phyloP scores from a whole-genome alignment of 2,797 vertebrate species.

The Margarornis squamiger region DNA sequence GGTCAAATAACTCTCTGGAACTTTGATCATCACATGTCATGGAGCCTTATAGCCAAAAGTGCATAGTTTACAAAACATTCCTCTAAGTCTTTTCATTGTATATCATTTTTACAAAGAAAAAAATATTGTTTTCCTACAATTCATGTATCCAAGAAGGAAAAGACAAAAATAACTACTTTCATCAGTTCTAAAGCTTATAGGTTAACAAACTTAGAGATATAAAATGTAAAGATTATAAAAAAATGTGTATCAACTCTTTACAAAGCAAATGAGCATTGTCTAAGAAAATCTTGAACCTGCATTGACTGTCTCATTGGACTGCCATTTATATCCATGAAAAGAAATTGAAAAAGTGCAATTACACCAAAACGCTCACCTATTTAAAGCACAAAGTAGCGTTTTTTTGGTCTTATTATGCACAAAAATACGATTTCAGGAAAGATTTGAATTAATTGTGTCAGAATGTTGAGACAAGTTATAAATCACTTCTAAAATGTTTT shows the following conservation, averaged over 20 bases:
- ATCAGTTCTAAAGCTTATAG: neutral
- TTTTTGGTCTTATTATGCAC: neutral
- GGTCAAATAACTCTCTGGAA: neutral
- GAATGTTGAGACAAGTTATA: neutral
- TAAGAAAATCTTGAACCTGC: neutral
- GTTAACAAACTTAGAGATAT: neutral
- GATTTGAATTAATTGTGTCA: neutral
- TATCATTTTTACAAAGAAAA: neutral
- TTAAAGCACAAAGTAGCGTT: neutral
- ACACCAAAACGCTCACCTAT: neutral
- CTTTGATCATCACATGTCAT: neutral
- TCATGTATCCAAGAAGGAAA: neutral
- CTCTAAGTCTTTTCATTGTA: neutral
- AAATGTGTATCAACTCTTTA: neutral
- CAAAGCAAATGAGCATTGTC: accelerated
- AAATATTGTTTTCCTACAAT: neutral
- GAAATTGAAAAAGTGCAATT: neutral
- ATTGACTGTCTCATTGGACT: neutral
- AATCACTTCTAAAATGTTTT: neutral
- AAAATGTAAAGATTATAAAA: neutral
- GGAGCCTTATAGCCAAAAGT: neutral
- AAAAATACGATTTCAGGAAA: neutral
- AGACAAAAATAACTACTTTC: neutral
- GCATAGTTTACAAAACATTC: neutral
- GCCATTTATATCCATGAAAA: neutral